Base-by-base conservation (phyloP, 2,888 invertebrate genomes). In the Palloptera scutellata region DNA sequence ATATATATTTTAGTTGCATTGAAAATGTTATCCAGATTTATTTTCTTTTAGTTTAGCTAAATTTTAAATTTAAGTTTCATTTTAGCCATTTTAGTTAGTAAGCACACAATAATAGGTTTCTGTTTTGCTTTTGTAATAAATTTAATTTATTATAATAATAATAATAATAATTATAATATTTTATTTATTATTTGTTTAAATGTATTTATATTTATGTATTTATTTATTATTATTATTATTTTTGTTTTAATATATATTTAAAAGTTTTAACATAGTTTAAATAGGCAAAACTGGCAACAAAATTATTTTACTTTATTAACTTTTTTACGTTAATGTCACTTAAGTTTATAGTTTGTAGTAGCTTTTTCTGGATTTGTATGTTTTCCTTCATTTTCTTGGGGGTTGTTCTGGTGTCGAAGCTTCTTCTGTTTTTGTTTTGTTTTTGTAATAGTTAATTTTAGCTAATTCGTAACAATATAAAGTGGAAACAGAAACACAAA, bases 241-340 rank as follows among this genome's bases (percentile, higher is more conserved):
- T 48, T 64, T 55, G 55, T 60, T 65, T 43, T 58, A 15, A 65
- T 73, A 73, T 71, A 75, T 74, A 73, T 75, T 73, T 75, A 67
- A 76, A 77, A 77, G 77, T 78, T 80, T 83, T 79, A 83, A 83
- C 84, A 82, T 81, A 83, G 81, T 82, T 82, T 78, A 78, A 82
- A 83, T 82, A 83, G 84, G 83, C 83, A 83, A 83, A 83, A 83
- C 84, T 83, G 83, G 82, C 82, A 82, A 82, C 82, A 81, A 81
- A 83, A 82, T 80, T 72, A 80, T 75, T 78, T 79, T 79, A 77
- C 78, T 30, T 30, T 30, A 30, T 30, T 30, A 4, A 4, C 6
- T 30, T 30, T 30, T 30, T 6, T 30, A 4, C 30, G 2, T 30
- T 30, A 30, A 30, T 30, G 77, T 77, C 77, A 78, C 79, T 80